These are phyloP conservation scores for Nymphicus hollandicus DNA, from an alignment of 2,113 vertebrate genomes.

Conservation along the genomic window DNA sequence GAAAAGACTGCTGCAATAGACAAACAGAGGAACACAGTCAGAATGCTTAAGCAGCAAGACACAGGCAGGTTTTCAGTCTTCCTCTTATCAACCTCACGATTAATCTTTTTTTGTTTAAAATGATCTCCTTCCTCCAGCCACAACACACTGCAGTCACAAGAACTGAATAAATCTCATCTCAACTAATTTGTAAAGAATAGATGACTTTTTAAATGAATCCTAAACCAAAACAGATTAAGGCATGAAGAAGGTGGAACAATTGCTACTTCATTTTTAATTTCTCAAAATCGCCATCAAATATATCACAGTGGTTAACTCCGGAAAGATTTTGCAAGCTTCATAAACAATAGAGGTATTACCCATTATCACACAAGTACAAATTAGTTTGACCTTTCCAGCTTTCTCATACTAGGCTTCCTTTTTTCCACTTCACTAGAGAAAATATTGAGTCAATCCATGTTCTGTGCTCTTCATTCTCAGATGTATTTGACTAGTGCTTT, in stretches of 20 bases:
- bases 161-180: neutral
- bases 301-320: neutral
- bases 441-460: constrained; percentile 28
- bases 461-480: neutral
- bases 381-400: constrained; percentile 54
- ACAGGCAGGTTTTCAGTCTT: neutral
- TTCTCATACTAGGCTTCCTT: neutral
- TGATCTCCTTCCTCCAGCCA: neutral
- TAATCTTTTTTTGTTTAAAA: neutral
- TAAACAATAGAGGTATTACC: constrained; percentile 26
- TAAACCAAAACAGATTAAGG: neutral
- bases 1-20: constrained; percentile 16
- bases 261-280: constrained; percentile 13
- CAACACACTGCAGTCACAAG: neutral
- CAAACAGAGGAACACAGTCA: neutral
- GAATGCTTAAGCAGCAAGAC: constrained; percentile 38
- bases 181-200: neutral
- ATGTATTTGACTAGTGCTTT: neutral
- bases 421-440: constrained; percentile 54
- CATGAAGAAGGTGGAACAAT: neutral
- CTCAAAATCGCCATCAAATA: constrained; percentile 37
- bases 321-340: constrained; percentile 9
- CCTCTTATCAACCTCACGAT: neutral
- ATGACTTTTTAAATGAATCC: neutral
- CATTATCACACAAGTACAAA: constrained; percentile 50